These are phyloP conservation scores for Arenaria interpres DNA, from an alignment of 2,113 vertebrate genomes.

Conservation along the genomic window DNA sequence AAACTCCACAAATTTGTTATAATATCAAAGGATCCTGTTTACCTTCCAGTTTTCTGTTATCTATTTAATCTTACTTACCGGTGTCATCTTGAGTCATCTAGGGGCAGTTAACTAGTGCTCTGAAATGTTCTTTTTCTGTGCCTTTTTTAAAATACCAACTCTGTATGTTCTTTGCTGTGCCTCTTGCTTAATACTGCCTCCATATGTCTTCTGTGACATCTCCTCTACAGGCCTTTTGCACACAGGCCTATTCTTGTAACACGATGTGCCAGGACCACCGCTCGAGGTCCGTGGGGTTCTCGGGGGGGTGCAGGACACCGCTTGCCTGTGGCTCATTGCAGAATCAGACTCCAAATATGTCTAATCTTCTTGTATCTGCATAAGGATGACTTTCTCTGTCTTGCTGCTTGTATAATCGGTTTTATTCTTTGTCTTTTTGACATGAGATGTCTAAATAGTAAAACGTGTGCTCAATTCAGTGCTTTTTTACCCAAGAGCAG, in stretches of 20 bases:
- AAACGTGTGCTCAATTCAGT: not conserved
- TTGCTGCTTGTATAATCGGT: not conserved
- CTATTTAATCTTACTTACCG: not conserved
- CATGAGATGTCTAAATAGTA: not conserved
- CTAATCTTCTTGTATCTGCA: not conserved
- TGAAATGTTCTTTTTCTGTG: not conserved
- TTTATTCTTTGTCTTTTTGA: not conserved
- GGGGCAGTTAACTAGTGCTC: not conserved
- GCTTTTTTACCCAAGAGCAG: not conserved
- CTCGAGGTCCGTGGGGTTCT: not conserved
- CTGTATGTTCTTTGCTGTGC: not conserved
- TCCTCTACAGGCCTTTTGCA: not conserved
- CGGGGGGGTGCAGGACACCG: not conserved
- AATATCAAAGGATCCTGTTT: not conserved
- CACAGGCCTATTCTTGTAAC: not conserved
- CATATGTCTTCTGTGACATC: not conserved
- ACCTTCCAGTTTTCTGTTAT: not conserved
- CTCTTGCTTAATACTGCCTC: not conserved
- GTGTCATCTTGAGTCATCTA: not conserved
- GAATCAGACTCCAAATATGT: not conserved
- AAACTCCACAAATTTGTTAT: not conserved
- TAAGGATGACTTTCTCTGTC: not conserved
- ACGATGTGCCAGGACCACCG: accelerated
- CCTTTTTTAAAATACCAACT: not conserved
- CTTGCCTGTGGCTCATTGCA: not conserved